A percentile compares a stretch with the other conserved stretches of the same genome.
Conservation (phyloP, 2,113 vertebrate species). For the Menura novaehollandiae region DNA sequence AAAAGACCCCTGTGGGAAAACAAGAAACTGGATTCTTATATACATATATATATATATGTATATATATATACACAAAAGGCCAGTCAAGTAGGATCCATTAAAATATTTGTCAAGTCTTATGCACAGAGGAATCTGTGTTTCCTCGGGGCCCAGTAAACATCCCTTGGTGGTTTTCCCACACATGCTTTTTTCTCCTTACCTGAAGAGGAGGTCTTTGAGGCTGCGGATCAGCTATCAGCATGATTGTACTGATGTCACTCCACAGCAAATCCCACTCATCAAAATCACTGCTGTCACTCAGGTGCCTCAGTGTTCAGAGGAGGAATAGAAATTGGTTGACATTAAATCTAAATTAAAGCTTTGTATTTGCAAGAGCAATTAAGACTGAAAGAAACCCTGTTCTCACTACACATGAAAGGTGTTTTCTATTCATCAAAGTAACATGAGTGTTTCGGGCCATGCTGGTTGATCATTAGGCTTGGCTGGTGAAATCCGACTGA, state of each 20-base stretch:
- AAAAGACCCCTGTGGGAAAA: background rate
- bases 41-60: background rate
- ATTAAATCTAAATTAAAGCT: background rate
- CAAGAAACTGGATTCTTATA: background rate
- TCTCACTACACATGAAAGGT: fast-evolving
- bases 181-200: background rate
- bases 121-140: background rate
- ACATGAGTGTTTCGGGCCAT: fast-evolving
- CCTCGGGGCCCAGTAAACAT: background rate
- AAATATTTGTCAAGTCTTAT: background rate
- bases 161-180: background rate
- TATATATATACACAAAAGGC: background rate
- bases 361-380: background rate
- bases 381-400: background rate
- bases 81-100: background rate
- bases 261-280: background rate
- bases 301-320: background rate
- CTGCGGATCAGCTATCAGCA: background rate
- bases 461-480: background rate
- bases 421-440: background rate
- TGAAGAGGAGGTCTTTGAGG: background rate
- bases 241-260: too few relatives aligned
- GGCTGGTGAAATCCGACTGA: background rate
- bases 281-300: background rate
- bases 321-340: background rate